Base-by-base conservation (phyloP, 2,888 invertebrate genomes). In the Oconnorella tubifera region DNA sequence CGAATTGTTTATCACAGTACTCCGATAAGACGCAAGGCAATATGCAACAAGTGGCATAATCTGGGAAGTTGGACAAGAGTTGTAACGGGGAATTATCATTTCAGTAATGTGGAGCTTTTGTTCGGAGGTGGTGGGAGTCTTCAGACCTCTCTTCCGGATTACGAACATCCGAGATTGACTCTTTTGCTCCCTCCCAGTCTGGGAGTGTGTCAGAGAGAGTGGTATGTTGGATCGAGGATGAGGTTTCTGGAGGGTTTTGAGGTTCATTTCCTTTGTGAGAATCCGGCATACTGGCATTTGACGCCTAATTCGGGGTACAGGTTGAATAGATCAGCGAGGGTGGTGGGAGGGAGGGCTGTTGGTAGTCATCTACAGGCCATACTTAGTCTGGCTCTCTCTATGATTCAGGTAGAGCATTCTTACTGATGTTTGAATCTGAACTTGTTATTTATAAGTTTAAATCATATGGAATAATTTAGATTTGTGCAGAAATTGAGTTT, bases 231-330 rank as follows among this genome's bases (percentile, higher is more conserved):
- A 59, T 68, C 67, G 25, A 50, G 68, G 49, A 68, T 70, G 59
- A 72, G 70, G 59, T 73, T 73, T 61, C 70, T 73, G 23, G 73
- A 73, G 58, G 73, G 73, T n/a, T 73, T 71, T 61, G 73, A 73
- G 59, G 73, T 71, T 48, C 73, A 73, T 61, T 72, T 73, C 56
- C 64, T 73, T 14, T 73, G 73, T 56, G 73, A 73, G 59, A 72
- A 72, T 64, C 71, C 73, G 23, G 71, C 72, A 1, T 71, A 69
- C 62, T 73, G 73, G 73, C 73, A 73, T 62, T 57, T 73, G 62
- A 68, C 70, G 10, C 70, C 71, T 29, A 71, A 70, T 59, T 65
- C 70, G 32, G 73, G 73, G n/a, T 71, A 67, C 62, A 64, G 71
- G 40, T 62, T 73, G 63, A 65, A 70, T 56, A 69, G 71, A 56